Conservation (phyloP, 2,113 vertebrate species). For the Rhea americana region DNA sequence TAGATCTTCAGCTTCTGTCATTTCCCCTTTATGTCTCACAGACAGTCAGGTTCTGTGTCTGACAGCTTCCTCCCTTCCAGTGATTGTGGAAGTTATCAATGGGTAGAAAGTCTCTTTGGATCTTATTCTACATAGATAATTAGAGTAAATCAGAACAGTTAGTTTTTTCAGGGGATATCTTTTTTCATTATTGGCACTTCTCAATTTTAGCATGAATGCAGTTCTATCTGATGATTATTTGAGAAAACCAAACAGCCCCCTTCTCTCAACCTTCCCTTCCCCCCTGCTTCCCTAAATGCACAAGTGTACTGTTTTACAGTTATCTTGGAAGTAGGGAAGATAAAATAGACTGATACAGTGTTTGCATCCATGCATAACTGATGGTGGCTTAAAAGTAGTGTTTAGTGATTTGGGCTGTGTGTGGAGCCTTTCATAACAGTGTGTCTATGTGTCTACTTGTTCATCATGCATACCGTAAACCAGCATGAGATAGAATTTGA, state of each 20-base stretch:
- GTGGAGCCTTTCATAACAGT: not conserved
- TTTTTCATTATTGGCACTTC: not conserved
- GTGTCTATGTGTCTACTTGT: not conserved
- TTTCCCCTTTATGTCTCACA: rapidly evolving
- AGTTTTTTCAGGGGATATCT: not conserved
- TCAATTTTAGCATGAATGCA: not conserved
- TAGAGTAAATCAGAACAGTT: not conserved
- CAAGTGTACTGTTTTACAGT: not conserved
- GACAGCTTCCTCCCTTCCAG: not conserved
- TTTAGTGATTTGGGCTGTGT: not conserved
- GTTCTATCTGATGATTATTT: not conserved
- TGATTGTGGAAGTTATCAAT: not conserved
- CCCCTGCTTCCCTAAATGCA: not conserved
- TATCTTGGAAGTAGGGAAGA: not conserved
- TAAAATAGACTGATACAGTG: not conserved
- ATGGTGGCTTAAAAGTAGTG: not conserved
- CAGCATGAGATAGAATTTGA: not conserved
- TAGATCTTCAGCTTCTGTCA: not conserved
- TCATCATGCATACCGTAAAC: not conserved
- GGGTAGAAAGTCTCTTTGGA: not conserved
- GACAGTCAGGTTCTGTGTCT: not conserved
- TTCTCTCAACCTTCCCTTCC: not conserved
- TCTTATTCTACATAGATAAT: not conserved
- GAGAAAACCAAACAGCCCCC: not conserved
- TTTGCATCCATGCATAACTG: not conserved